A percentile compares a stretch with the other conserved stretches of the same genome.
Evolutionary conservation across 2,113 vertebrate species (phyloP).

Genomic region (Datnioides undecimradiatus): DNA sequence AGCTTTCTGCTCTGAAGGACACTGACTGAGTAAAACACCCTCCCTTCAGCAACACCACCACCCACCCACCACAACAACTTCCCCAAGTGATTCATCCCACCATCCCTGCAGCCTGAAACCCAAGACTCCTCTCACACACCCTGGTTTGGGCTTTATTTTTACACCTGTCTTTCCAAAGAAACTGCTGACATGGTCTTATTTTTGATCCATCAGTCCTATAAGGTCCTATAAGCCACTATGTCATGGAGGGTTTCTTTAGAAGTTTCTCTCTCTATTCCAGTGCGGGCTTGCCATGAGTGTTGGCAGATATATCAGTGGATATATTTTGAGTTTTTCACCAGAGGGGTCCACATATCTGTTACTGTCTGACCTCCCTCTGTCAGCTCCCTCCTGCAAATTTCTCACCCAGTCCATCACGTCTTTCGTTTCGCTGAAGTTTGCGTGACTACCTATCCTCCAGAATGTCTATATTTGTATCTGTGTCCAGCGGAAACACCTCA

Average conservation of each 20-base stretch:
- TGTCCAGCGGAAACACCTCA: slow-evolving; percentile 17
- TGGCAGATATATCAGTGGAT: neutral
- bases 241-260: neutral
- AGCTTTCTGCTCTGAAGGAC: slow-evolving; percentile 9
- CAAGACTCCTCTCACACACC: slow-evolving; percentile 42
- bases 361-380: slow-evolving; percentile 10
- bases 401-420: neutral
- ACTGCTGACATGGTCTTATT: slow-evolving; percentile 9
- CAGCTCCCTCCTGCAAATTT: slow-evolving; percentile 29
- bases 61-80: neutral
- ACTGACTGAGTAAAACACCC: slow-evolving; percentile 9
- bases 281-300: neutral
- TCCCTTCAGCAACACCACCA: slow-evolving; percentile 19
- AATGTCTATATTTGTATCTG: slow-evolving; percentile 36
- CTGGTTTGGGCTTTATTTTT: neutral
- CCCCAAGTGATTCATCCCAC: slow-evolving; percentile 44
- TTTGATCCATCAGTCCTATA: slow-evolving; percentile 19
- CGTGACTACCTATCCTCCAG: slow-evolving; percentile 19
- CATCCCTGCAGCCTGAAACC: slow-evolving; percentile 57
- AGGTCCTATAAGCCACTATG: neutral
- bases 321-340: neutral
- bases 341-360: neutral
- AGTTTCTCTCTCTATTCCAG: neutral
- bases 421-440: neutral
- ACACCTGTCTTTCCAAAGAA: slow-evolving; percentile 41